phyloP scores from a whole-genome alignment of 2,888 invertebrate genomes.

The Aphidoletes aphidimyza region DNA sequence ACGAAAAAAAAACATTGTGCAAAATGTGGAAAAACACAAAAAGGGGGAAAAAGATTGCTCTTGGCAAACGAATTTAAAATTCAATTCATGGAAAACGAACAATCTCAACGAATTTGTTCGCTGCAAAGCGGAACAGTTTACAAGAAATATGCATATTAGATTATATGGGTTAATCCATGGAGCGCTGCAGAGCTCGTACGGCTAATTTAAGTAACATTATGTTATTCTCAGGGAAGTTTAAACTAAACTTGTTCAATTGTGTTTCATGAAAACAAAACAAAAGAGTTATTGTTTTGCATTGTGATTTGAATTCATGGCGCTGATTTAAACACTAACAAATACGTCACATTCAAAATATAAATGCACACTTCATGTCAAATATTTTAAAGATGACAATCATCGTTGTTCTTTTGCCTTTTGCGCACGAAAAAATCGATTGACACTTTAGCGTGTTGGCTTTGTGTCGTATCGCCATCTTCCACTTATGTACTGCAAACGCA shows the following conservation, averaged over 20 bases:
- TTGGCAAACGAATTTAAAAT: not conserved
- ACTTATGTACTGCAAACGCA: too few relatives aligned
- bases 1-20: too few relatives aligned
- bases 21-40: too few relatives aligned
- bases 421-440: not conserved
- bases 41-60: too few relatives aligned
- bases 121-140: not conserved
- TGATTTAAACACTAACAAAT: not conserved
- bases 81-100: too few relatives aligned
- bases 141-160: not conserved
- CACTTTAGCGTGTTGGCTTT: not conserved
- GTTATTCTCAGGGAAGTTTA: not conserved
- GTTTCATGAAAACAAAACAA: too few relatives aligned
- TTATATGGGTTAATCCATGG: conserved; percentile 17
- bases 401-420: not conserved
- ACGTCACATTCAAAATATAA: not conserved
- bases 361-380: not conserved
- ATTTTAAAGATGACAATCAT: not conserved
- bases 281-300: not conserved
- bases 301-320: not conserved
- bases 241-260: not conserved
- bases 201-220: not conserved
- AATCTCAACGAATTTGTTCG: not conserved
- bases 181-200: not conserved
- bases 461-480: not conserved